A percentile compares a stretch with the other conserved stretches of the same genome.
Conservation (phyloP, 2,113 vertebrate species). For the Egretta garzetta region DNA sequence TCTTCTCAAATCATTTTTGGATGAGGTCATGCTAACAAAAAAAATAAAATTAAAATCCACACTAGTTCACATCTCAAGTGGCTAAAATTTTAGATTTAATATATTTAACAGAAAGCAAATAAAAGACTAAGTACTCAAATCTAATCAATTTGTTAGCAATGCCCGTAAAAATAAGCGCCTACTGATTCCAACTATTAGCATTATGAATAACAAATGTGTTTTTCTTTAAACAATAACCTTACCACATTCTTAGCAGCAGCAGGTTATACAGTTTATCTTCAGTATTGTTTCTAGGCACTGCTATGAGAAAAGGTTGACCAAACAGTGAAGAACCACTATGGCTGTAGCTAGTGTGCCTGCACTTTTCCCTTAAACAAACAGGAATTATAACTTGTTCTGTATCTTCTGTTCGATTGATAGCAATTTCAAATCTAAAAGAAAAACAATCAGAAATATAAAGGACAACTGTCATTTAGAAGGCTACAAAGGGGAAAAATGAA, state of each 20-base stretch:
- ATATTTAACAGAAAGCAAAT: neutral
- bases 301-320: slow-evolving; percentile 94
- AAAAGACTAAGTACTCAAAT: neutral
- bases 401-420: slow-evolving; percentile 91
- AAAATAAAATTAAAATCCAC: neutral
- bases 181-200: neutral
- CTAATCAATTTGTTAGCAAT: neutral
- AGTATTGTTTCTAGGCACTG: slow-evolving; percentile 91
- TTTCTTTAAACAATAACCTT: slow-evolving; percentile 30
- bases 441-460: neutral
- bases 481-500: neutral
- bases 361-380: slow-evolving; percentile 94
- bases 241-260: slow-evolving; percentile 94
- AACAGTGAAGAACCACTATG: slow-evolving; percentile 94
- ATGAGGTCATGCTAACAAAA: neutral
- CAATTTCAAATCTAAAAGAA: slow-evolving; percentile 81
- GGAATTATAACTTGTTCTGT: slow-evolving; percentile 95
- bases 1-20: neutral
- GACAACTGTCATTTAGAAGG: neutral
- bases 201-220: neutral
- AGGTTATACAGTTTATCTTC: slow-evolving; percentile 98
- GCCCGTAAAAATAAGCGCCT: neutral
- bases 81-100: neutral
- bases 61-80: neutral
- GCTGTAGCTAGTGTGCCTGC: slow-evolving; percentile 93